Evolutionary conservation across 2,888 invertebrate genomes (phyloP), one percentile per base, ranked within the genome.

Genomic region (Myathropa florea): DNA sequence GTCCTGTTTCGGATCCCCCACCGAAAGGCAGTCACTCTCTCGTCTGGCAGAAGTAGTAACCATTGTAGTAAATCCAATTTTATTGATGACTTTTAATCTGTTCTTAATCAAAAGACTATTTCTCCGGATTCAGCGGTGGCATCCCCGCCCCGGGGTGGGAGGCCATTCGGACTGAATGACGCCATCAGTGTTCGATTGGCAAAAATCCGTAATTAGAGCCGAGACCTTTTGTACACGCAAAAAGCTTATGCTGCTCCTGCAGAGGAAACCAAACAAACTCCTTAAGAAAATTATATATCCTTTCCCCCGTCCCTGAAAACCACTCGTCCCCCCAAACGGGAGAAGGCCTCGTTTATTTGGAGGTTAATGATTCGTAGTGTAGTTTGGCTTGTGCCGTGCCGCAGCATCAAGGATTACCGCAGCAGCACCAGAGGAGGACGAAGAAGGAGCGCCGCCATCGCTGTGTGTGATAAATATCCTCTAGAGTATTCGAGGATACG

Each of bases 71-170:
- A 86, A 86, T 83, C 86, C 86, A 86, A 83, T 86, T 86, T 86
- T 86, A 86, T 86, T 86, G 86, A 86, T 86, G 86, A 86, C 86
- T 86, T 86, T 86, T 86, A 86, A 86, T 86, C 86, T 86, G 83
- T 83, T 83, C 86, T 79, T 86, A 86, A 86, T 86, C 86, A 86
- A 86, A 86, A 72, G 77, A 82, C 85, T 60, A 78, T 85, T 85
- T 76, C 36, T 18, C 46, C 46, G 6, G 46, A 24, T 39, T n/a
- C 53, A 21, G 7, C 18, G 57, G 12, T 21, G 24, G 21, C 65
- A 59, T 53, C 60, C 18, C 61, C 7, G 3, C 30, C 28, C 57
- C 60, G 59, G 53, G 46, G 24, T 36, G 71, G 36, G 46, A 70
- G 57, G 64, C 67, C 67, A 39, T 28, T 75, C 61, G 81, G 85